Conservation (phyloP, 1,140 invertebrate species). For the Hyphantria cunea region DNA sequence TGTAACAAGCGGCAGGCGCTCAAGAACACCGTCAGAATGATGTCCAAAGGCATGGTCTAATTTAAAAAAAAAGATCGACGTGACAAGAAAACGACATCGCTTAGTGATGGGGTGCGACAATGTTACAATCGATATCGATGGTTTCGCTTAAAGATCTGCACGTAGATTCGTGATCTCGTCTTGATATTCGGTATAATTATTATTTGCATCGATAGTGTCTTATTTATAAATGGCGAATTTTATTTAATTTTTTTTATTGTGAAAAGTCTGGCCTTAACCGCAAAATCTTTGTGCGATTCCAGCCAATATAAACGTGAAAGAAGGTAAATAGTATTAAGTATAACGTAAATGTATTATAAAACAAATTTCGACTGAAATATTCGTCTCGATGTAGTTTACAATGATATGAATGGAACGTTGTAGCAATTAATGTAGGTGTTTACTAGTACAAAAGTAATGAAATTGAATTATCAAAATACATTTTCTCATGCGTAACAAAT, state of each 20-base stretch:
- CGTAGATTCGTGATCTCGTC: conserved; percentile 44
- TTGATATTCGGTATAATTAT: conserved; percentile 42
- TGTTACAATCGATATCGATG: conserved; percentile 45
- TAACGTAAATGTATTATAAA: conserved; percentile 74
- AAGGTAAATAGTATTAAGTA: conserved; percentile 61
- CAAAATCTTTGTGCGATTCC: conserved; percentile 66
- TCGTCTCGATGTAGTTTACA: conserved; percentile 76
- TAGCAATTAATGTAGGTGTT: conserved; percentile 72
- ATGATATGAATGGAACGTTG: conserved; percentile 65
- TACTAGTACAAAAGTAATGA: conserved; percentile 70
- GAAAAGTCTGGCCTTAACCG: conserved; percentile 59
- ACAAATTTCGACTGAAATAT: conserved; percentile 78
- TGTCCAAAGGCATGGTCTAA: conserved; percentile 90
- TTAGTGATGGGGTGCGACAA: conserved; percentile 31
- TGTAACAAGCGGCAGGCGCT: conserved; percentile 98
- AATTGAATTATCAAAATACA: conserved; percentile 21
- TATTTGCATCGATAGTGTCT: conserved; percentile 47
- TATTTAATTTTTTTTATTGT: conserved; percentile 23
- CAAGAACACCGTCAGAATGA: conserved; percentile 96
- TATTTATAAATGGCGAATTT: conserved; percentile 35
- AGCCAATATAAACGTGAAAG: conserved; percentile 62
- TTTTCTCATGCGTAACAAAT: conserved; percentile 11
- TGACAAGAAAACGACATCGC: not conserved
- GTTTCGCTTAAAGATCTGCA: conserved; percentile 41
- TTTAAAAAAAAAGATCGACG: conserved; percentile 8